Evolutionary conservation across 2,797 vertebrate species (phyloP).

Genomic region (Margarornis squamiger): DNA sequence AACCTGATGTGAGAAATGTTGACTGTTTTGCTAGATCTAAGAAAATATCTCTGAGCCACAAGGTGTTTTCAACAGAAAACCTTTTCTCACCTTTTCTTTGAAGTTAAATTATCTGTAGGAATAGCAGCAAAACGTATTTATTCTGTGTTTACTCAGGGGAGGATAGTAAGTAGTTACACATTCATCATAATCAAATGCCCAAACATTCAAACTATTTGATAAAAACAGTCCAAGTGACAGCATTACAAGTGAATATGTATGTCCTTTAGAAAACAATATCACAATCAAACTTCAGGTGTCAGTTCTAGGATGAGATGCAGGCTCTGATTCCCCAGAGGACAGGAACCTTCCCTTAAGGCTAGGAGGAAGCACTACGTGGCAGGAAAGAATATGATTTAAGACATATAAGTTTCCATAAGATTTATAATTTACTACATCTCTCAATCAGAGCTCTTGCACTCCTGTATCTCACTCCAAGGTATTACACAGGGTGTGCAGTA

Average conservation of each 20-base stretch:
- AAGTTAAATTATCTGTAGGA: not conserved
- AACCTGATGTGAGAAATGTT: not conserved
- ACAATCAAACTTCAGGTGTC: not conserved
- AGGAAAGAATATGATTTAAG: not conserved
- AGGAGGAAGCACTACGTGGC: not conserved
- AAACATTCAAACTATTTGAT: not conserved
- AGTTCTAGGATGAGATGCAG: not conserved
- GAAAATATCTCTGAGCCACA: not conserved
- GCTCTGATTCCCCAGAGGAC: not conserved
- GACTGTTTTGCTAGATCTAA: not conserved
- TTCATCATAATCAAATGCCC: not conserved
- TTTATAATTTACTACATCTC: not conserved
- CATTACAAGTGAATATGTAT: not conserved
- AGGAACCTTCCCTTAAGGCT: not conserved
- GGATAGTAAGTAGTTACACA: not conserved
- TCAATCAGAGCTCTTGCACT: not conserved
- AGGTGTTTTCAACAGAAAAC: not conserved
- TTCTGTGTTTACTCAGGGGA: not conserved
- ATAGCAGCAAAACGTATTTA: not conserved
- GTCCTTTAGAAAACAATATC: not conserved
- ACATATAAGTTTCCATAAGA: not conserved
- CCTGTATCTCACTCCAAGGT: not conserved
- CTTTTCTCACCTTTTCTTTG: not conserved
- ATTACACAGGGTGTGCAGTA: fast-evolving
- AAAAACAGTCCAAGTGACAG: not conserved